phyloP scores from a whole-genome alignment of 2,113 vertebrate species.

The Platysternon megacephalum region DNA sequence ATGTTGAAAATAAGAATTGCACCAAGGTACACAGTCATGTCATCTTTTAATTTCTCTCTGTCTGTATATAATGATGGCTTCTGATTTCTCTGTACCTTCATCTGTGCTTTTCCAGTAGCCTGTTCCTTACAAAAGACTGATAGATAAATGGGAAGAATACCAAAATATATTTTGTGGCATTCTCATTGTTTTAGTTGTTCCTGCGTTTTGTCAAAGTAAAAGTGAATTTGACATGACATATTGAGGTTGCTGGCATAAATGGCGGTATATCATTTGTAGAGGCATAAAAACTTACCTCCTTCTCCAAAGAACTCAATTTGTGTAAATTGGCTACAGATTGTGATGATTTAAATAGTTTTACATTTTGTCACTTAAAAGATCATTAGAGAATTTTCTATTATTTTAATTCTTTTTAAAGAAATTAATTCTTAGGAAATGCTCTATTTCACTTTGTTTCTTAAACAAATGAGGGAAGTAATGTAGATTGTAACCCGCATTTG shows the following conservation, averaged over 20 bases:
- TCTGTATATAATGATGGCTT: background rate
- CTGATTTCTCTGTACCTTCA: background rate
- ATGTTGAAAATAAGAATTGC: background rate
- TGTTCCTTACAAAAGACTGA: background rate
- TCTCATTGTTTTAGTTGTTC: background rate
- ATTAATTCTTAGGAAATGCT: background rate
- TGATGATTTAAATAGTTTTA: background rate
- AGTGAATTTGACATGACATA: background rate
- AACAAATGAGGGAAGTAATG: background rate
- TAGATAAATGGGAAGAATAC: background rate
- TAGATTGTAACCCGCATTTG: slow-evolving; percentile 15
- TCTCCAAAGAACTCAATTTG: background rate
- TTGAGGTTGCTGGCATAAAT: background rate
- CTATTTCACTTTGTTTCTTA: background rate
- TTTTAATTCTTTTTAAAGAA: background rate
- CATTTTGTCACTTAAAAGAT: background rate
- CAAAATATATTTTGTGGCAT: background rate
- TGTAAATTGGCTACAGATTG: background rate
- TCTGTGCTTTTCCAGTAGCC: background rate
- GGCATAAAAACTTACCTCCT: background rate
- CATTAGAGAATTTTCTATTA: background rate
- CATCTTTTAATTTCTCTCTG: background rate
- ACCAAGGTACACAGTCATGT: background rate
- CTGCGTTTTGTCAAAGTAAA: background rate
- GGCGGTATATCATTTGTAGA: background rate